Evolutionary conservation across 1,140 invertebrate genomes (phyloP).

Genomic region (Camponotus pennsylvanicus): DNA sequence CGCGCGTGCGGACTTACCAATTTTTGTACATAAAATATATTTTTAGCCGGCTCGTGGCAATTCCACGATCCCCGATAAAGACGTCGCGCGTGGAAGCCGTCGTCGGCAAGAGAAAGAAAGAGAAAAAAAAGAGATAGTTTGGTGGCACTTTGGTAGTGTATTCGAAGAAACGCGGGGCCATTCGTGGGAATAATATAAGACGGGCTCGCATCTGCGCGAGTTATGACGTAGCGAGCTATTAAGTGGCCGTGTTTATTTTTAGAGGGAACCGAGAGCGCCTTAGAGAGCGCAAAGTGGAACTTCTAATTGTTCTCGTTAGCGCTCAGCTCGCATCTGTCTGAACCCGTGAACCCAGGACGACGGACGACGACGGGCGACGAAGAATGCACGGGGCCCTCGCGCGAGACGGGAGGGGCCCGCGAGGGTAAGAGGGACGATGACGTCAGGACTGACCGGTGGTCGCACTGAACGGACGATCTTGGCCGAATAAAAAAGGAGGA

Average conservation of each 20-base stretch:
- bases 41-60: constrained; percentile 57
- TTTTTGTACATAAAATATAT: constrained; percentile 56
- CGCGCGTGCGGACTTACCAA: constrained; percentile 10
- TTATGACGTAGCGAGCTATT: constrained; percentile 82
- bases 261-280: constrained; percentile 75
- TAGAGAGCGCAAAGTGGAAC: constrained; percentile 83
- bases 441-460: constrained; percentile 57
- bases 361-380: constrained; percentile 43
- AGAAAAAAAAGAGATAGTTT: background rate
- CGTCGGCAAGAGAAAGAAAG: background rate
- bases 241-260: constrained; percentile 86
- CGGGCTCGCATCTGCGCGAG: constrained; percentile 81
- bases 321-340: constrained; percentile 84
- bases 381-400: constrained; percentile 15
- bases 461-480: constrained; percentile 27
- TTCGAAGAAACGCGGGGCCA: constrained; percentile 78
- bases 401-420: constrained; percentile 7
- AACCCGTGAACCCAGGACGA: constrained; percentile 83
- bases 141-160: constrained; percentile 51
- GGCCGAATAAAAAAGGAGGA: constrained; percentile 17
- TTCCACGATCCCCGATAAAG: constrained; percentile 58
- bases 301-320: constrained; percentile 86
- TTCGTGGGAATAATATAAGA: constrained; percentile 84
- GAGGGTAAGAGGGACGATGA: constrained; percentile 53
- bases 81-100: constrained; percentile 54